Base-by-base conservation (phyloP, 2,113 vertebrate genomes). In the Octodon degus region DNA sequence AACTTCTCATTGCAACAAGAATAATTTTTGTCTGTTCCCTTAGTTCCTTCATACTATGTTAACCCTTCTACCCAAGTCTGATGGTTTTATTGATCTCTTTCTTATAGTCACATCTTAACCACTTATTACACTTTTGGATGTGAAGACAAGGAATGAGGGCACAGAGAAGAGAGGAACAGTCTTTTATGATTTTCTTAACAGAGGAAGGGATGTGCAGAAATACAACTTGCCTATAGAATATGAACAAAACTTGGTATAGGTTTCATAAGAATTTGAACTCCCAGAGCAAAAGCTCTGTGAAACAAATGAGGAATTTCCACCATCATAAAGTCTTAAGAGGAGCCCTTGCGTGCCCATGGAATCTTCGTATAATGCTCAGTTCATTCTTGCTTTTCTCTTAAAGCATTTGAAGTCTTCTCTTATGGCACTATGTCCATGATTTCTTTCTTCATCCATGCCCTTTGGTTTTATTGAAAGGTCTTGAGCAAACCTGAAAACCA, bases 401-500 rank as follows among this genome's bases (percentile, higher is more conserved):
- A 80, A 62, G 53, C 22, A 43, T 7, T 12, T 25, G 58, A 32
- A 62, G 47, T 43, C 25, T 82, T 90, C 43, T 86, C 30, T 92
- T 72, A 34, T 72, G 60, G 3, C n/a, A 43, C 43, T 81, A 50
- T 79, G 53, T 67, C 87, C 84, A 91, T 65, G 77, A 79, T 62
- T 96, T 97, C 84, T 93, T 94, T 86, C 70, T 94, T 90, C 47
- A 86, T 96, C 90, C 91, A 30, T 43, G 14, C 92, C 67, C 76
- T 90, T 94, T 89, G 63, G 19, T 96, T 55, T 92, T 97, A 93
- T 86, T 47, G 91, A 89, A 89, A 67, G 58, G 47, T 82, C 6
- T 1, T 79, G 77, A 91, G 79, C 97, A 98, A 98, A 94, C 40
- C 91, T 90, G 79, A 97, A 98, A 96, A 30, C 30, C 93, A 94